These are phyloP conservation scores for Heliconius himera DNA, from an alignment of 1,140 invertebrate genomes.

Conservation along the genomic window DNA sequence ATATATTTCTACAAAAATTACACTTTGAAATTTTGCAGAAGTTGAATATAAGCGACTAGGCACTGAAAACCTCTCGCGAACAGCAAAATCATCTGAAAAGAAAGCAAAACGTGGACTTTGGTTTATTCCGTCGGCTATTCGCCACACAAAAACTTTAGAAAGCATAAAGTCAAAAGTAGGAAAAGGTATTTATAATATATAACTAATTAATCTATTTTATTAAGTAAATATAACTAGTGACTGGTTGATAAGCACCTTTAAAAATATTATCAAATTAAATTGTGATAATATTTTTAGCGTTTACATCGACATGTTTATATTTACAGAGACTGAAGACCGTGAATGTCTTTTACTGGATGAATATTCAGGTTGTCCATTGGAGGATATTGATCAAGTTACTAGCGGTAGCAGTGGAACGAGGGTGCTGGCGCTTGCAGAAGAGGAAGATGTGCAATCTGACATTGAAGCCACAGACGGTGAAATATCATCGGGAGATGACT, in stretches of 20 bases:
- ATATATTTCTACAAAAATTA: neutral
- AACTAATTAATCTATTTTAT: neutral
- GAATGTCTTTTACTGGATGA: slow-evolving; percentile 82
- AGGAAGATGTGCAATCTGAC: slow-evolving; percentile 61
- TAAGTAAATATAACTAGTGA: too few species aligned
- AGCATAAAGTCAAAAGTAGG: slow-evolving; percentile 75
- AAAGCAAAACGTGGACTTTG: slow-evolving; percentile 68
- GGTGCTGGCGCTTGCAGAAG: slow-evolving; percentile 69
- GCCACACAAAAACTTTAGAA: slow-evolving; percentile 75
- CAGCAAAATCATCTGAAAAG: slow-evolving; percentile 54
- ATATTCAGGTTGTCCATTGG: slow-evolving; percentile 72
- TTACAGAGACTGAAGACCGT: slow-evolving; percentile 74
- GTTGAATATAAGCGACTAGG: slow-evolving; percentile 74
- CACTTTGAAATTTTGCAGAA: slow-evolving; percentile 51
- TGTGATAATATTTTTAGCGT: neutral
- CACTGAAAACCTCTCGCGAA: slow-evolving; percentile 52
- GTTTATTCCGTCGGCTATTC: slow-evolving; percentile 73
- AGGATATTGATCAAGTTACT: slow-evolving; percentile 60
- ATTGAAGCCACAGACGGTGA: slow-evolving; percentile 71
- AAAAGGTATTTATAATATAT: slow-evolving; percentile 56
- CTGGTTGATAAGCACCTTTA: too few species aligned
- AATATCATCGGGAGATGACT: slow-evolving; percentile 75
- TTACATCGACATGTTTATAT: slow-evolving; percentile 1
- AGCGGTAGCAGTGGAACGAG: slow-evolving; percentile 54
- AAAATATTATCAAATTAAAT: too few species aligned